Evolutionary conservation across 2,113 vertebrate species (phyloP), one percentile per base, ranked within the genome.

Genomic region (Trichechus manatus): DNA sequence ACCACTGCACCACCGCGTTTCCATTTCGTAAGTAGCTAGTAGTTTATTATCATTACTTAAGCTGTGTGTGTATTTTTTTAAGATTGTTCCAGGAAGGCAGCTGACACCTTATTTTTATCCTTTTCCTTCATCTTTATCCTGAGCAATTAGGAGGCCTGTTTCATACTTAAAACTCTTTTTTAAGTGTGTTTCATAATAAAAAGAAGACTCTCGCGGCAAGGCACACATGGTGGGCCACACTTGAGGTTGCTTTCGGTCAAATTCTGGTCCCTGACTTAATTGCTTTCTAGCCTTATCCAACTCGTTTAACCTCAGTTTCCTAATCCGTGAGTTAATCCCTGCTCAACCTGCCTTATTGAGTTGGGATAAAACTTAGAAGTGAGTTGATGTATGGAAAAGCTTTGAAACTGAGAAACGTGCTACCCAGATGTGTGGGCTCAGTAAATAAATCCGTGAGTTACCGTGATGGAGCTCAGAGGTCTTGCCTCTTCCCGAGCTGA

Each of bases 401-500:
- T 74, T n/a, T 22, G n/a, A 70, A 15, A 6, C 68, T 36, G 70
- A 74, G 72, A 20, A 22, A 22, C 68, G 20, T 74, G 72, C 36
- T 74, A 9, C n/a, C 15, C 19, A 27, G 72, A 74, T 31, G 72
- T 22, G 36, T 9, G 36, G 72, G 72, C 72, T 74, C 22, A 11
- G 36, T 36, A 20, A 72, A 4, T 72, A 20, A 36, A 20, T 13
- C 17, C 70, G 3, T 19, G n/a, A 5, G 17, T 36, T 72, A 19
- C 27, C 5, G 10, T 8, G 19, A 72, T n/a, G n/a, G 70, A 1
- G 53, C 53, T 47, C 5, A 47, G 47, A 47, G 4, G n/a, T 11
- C 70, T 82, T 1, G 13, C 14, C 8, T 4, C 0, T 6, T 53
- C 53, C 61, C 1, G 0, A 29, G 25, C 2, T 0, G 27, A 9